phyloP scores from a whole-genome alignment of 2,888 invertebrate genomes.

The Lasioglossum figueresi region DNA sequence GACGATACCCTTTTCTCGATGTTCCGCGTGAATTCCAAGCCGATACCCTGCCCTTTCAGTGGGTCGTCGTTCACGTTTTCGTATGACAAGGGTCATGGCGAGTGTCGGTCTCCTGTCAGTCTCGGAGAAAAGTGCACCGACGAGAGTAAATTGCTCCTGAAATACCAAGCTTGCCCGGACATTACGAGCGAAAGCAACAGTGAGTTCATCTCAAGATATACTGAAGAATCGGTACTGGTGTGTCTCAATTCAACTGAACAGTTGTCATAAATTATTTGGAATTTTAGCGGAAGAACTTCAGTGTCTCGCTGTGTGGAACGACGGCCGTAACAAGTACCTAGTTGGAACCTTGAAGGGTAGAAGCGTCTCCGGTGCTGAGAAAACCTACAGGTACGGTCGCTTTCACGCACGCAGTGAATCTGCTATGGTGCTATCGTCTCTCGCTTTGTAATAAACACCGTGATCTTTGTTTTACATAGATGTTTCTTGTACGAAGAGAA shows the following conservation, averaged over 20 bases:
- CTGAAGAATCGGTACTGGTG: background rate
- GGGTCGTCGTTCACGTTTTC: constrained; percentile 93
- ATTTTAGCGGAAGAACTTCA: constrained; percentile 90
- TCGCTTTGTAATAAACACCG: background rate
- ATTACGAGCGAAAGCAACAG: constrained; percentile 91
- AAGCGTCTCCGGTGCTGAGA: constrained; percentile 88
- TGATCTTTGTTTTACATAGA: constrained; percentile 78
- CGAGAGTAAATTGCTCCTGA: constrained; percentile 91
- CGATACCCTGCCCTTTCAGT: constrained; percentile 92
- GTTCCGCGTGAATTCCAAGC: constrained; percentile 88
- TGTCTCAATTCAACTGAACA: background rate
- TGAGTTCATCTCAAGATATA: constrained; percentile 76
- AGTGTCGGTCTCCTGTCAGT: constrained; percentile 91
- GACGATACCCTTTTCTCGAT: constrained; percentile 91
- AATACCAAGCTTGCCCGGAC: constrained; percentile 94
- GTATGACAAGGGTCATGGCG: constrained; percentile 90
- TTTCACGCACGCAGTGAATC: background rate
- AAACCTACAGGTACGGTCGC: constrained; percentile 88
- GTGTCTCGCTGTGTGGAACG: constrained; percentile 93
- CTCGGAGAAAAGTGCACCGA: constrained; percentile 94
- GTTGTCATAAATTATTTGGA: background rate
- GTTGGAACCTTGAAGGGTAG: constrained; percentile 90
- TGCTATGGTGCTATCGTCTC: background rate
- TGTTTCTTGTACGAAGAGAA: constrained; percentile 91
- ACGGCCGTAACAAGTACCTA: constrained; percentile 91